These are phyloP conservation scores for Pygocentrus nattereri DNA, from an alignment of 2,797 vertebrate genomes.

Conservation along the genomic window DNA sequence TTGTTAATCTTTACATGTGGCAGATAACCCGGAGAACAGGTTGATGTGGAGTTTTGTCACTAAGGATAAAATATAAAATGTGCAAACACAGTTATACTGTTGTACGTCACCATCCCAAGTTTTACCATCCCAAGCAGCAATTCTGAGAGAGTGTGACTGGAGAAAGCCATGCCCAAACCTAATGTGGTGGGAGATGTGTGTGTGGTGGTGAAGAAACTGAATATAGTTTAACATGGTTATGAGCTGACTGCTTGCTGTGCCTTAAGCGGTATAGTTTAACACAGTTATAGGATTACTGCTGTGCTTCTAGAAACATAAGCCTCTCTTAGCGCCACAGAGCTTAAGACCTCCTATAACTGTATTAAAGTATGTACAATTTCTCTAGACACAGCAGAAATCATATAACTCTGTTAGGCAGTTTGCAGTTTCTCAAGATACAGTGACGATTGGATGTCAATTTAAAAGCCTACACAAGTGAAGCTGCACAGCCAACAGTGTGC, in stretches of 20 bases:
- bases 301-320: constrained; percentile 63
- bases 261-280: constrained; percentile 64
- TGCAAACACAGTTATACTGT: background rate
- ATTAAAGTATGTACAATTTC: constrained; percentile 63
- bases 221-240: constrained; percentile 63
- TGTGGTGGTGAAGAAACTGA: constrained; percentile 57
- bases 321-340: constrained; percentile 58
- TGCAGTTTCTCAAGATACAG: constrained; percentile 53
- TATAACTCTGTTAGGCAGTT: constrained; percentile 61
- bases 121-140: constrained; percentile 18
- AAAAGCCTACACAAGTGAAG: constrained; percentile 34
- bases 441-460: constrained; percentile 50
- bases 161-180: constrained; percentile 45
- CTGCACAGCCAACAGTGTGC: constrained; percentile 17
- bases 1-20: background rate
- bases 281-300: constrained; percentile 63
- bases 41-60: background rate
- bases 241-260: constrained; percentile 61
- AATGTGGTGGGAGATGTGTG: constrained; percentile 41
- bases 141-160: constrained; percentile 41
- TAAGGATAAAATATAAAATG: background rate
- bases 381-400: constrained; percentile 60
- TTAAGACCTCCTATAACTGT: constrained; percentile 61
- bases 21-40: background rate
- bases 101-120: constrained; percentile 13